Base-by-base conservation (phyloP, 2,888 invertebrate genomes). In the Adelognathus sp. region DNA sequence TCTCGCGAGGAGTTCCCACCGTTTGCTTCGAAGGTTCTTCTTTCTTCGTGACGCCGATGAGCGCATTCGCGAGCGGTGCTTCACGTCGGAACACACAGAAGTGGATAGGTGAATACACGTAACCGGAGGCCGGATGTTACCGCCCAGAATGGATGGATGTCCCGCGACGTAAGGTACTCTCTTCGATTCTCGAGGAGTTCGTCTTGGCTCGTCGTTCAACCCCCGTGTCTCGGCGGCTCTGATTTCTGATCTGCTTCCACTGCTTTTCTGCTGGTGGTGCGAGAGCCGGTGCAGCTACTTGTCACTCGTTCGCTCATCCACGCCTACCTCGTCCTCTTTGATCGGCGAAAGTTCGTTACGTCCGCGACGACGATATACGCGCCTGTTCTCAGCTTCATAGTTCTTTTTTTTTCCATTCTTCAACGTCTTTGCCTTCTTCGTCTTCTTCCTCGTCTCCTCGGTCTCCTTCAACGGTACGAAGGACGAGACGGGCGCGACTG, bases 91-190 rank as follows among this genome's bases (percentile, higher is more conserved):
- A 52, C 41, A 52, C 56, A n/a, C 50, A 24, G 72, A 9, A 3
- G 36, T 71, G 69, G 80, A 79, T 66, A 83, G 81, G 80, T 88
- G 89, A 91, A 90, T 89, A 82, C 84, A 88, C 84, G 91, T 90
- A 91, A 91, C 87, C 86, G 85, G 91, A 91, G 89, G 89, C 91
- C 91, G 91, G 91, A 91, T 91, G 91, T 91, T 84, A 81, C 88
- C 91, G 91, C 91, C 91, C 91, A 90, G 89, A 89, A 90, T 88
- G 88, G 82, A 79, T 83, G 83, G 79, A 76, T 82, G 84, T 84
- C 86, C 87, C 73, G 86, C 82, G 83, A 87, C 84, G 86, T 58
- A 70, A 18, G 79, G 79, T 74, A 74, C 72, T 71, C 76, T 64
- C 44, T 56, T 66, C 31, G 46, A 46, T 66, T 54, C 58, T 74